Evolutionary conservation across 1,140 invertebrate species (phyloP).

Genomic region (Cyrtorhinus lividipennis): DNA sequence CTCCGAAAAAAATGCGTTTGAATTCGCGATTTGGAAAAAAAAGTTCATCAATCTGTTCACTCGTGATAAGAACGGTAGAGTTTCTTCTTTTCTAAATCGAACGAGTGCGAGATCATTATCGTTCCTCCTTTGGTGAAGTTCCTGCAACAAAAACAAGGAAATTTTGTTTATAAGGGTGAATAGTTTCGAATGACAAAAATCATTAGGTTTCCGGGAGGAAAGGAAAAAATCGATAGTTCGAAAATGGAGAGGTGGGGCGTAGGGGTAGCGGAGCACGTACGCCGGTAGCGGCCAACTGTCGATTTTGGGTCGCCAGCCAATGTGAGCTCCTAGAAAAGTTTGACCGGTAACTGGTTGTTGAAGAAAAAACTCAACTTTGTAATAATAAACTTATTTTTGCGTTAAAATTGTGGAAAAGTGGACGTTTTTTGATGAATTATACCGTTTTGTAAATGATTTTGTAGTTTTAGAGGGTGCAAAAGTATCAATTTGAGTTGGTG

Average conservation of each 20-base stretch:
- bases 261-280: neutral
- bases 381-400: no score
- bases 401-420: no score
- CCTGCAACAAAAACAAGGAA: constrained; percentile 37
- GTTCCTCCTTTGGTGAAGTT: constrained; percentile 65
- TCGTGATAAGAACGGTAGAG: constrained; percentile 56
- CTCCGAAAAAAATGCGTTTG: neutral
- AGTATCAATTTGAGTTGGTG: no score
- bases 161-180: constrained; percentile 18
- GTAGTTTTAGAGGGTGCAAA: no score
- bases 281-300: no score
- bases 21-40: neutral
- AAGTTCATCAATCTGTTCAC: constrained; percentile 7
- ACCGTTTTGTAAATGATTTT: no score
- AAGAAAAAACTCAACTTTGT: no score
- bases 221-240: neutral
- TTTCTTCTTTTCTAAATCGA: constrained; percentile 71
- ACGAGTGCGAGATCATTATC: constrained; percentile 68
- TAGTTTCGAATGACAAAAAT: neutral
- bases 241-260: neutral
- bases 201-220: neutral
- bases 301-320: no score
- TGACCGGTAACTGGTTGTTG: no score
- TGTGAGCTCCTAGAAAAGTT: no score
- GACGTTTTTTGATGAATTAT: no score